These are phyloP conservation scores for Rhagophthalmus giganteus DNA, from an alignment of 2,888 invertebrate genomes.

Conservation along the genomic window DNA sequence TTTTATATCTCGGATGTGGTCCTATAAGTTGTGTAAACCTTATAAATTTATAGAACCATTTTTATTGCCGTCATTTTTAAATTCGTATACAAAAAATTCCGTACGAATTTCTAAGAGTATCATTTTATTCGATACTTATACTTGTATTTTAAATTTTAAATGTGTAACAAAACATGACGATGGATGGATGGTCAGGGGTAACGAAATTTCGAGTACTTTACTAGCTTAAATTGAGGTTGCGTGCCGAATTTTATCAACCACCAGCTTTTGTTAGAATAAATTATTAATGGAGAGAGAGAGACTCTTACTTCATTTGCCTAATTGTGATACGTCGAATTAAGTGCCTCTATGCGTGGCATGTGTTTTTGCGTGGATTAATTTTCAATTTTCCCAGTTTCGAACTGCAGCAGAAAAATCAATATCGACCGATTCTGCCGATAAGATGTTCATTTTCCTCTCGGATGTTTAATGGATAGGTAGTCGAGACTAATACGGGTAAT, in stretches of 20 bases:
- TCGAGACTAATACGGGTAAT: background rate
- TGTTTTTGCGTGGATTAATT: background rate
- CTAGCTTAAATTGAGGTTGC: slow-evolving; percentile 18
- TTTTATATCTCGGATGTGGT: slow-evolving; percentile 28
- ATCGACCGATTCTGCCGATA: no score
- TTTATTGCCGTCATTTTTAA: slow-evolving; percentile 23
- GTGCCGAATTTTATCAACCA: slow-evolving; percentile 18
- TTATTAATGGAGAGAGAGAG: slow-evolving; percentile 18
- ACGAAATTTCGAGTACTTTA: slow-evolving; percentile 13
- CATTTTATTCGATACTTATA: slow-evolving; percentile 1
- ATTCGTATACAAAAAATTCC: slow-evolving; percentile 4
- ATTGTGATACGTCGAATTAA: slow-evolving; percentile 10
- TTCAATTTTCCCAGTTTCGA: background rate
- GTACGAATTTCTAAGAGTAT: slow-evolving; percentile 4
- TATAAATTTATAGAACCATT: slow-evolving; percentile 25
- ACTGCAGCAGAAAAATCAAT: no score
- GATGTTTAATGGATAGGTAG: background rate
- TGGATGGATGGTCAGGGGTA: slow-evolving; percentile 13
- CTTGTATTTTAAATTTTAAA: slow-evolving; percentile 10
- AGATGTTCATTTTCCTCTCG: no score
- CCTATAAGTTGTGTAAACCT: slow-evolving; percentile 26
- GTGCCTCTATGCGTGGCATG: background rate
- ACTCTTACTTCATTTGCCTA: slow-evolving; percentile 16
- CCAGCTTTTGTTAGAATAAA: slow-evolving; percentile 17
- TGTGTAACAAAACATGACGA: slow-evolving; percentile 18